phyloP scores from a whole-genome alignment of 2,888 invertebrate genomes.

The Halictus quadricinctus region DNA sequence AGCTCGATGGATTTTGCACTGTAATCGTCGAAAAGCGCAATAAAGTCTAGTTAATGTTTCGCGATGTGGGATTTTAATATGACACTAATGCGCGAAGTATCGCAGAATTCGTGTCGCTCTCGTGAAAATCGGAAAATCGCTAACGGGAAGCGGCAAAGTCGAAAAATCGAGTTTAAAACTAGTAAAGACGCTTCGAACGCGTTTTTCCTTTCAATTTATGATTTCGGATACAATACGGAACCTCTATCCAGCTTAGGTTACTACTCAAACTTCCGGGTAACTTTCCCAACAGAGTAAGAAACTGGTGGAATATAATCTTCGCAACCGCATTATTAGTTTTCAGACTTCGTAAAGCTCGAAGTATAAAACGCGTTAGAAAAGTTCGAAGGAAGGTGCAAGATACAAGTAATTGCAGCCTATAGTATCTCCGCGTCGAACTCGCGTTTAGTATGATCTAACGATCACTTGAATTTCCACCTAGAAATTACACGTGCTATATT shows the following conservation, averaged over 20 bases:
- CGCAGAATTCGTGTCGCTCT: background rate
- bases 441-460: background rate
- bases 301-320: slow-evolving; percentile 33
- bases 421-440: background rate
- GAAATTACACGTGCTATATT: no score
- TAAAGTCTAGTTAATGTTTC: background rate
- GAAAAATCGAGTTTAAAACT: background rate
- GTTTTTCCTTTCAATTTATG: background rate
- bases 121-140: no score
- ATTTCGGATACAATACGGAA: background rate
- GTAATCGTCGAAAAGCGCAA: background rate
- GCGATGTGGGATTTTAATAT: background rate
- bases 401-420: background rate
- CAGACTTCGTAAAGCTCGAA: slow-evolving; percentile 28
- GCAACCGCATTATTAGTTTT: slow-evolving; percentile 36
- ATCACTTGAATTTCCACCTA: background rate
- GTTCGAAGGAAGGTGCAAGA: slow-evolving; percentile 5
- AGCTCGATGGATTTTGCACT: no score
- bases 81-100: background rate
- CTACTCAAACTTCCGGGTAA: slow-evolving; percentile 17
- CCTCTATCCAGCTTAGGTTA: background rate
- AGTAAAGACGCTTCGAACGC: background rate
- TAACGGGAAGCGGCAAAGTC: no score
- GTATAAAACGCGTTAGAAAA: slow-evolving; percentile 29
- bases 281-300: background rate